A percentile compares a stretch with the other conserved stretches of the same genome.
Conservation (phyloP, 35 echinoderm and acorn worm genomes). For the Antedon bifida region DNA sequence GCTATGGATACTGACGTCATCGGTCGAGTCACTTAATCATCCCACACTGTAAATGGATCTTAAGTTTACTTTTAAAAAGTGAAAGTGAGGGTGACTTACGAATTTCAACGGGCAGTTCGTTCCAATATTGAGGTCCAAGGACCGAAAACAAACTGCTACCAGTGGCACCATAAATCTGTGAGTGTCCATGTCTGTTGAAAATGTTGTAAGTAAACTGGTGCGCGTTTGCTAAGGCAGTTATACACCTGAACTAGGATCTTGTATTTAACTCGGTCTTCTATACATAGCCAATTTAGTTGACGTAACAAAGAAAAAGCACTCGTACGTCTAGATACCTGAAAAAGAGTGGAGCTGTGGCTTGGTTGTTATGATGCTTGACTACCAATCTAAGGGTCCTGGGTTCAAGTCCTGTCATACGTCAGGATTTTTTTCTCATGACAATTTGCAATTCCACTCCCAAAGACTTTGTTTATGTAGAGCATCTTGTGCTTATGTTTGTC, state of each 20-base stretch:
- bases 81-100: neutral
- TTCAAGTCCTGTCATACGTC: no score
- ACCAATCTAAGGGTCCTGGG: no score
- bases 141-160: neutral
- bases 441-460: no score
- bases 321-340: neutral
- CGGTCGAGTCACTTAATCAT: no score
- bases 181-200: neutral
- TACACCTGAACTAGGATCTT: neutral
- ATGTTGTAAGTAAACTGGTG: neutral
- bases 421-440: no score
- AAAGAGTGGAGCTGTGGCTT: no score
- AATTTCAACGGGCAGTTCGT: neutral
- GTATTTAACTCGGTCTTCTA: neutral
- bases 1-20: no score
- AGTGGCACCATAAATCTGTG: neutral
- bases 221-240: neutral
- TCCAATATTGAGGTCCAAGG: neutral
- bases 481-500: no score
- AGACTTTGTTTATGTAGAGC: no score
- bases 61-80: neutral
- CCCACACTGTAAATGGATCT: neutral
- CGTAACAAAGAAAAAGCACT: neutral
- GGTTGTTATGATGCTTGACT: no score
- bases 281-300: neutral